Conservation (phyloP, 2,888 invertebrate genomes). For the Homarus gammarus region DNA sequence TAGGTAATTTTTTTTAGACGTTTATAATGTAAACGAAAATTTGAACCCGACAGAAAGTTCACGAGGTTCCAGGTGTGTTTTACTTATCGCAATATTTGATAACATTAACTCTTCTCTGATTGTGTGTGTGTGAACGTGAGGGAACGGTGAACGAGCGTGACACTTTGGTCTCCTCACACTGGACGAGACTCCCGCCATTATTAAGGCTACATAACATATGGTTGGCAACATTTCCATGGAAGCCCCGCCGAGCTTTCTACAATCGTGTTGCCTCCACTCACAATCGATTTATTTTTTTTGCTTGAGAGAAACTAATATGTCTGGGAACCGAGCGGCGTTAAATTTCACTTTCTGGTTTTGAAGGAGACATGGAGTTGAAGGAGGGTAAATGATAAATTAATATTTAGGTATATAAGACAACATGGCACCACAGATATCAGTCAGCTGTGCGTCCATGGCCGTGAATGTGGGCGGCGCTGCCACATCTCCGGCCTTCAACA, state of each 20-base stretch:
- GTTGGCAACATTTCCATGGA: neutral
- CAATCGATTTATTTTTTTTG: no score
- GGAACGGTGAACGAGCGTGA: neutral
- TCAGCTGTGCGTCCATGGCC: slow-evolving; percentile 30
- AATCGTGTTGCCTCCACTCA: neutral
- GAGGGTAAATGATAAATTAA: no score
- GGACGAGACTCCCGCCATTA: neutral
- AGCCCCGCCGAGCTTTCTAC: slow-evolving; percentile 2
- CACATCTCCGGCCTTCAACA: neutral
- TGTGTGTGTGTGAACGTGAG: neutral
- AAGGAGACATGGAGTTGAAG: no score
- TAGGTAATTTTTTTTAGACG: no score
- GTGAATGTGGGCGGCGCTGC: slow-evolving; percentile 26
- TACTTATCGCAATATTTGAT: neutral
- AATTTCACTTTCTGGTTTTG: no score
- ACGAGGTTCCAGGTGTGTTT: neutral
- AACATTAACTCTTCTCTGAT: neutral
- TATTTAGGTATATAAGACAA: neutral
- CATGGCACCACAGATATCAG: neutral
- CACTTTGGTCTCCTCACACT: no score
- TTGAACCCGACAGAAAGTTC: neutral
- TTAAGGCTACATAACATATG: neutral
- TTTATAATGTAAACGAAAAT: no score
- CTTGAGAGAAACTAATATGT: no score
- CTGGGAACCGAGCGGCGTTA: no score